Conservation (phyloP, 2,888 invertebrate species). For the Morpho helenor region DNA sequence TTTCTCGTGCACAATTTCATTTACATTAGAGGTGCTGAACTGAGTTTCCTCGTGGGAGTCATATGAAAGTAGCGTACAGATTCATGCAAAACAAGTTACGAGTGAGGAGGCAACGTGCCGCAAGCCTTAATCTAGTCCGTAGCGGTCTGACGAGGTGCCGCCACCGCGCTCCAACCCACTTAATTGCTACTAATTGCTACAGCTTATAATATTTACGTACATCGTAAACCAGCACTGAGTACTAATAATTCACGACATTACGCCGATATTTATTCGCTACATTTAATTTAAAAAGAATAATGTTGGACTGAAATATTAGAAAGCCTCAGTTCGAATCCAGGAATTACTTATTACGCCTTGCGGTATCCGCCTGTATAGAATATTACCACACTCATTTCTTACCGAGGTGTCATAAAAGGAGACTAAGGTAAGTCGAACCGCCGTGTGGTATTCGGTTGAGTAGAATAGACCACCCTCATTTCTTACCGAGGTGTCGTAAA, state of each 20-base stretch:
- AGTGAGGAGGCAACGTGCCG: slow-evolving; percentile 56
- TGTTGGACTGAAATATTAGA: neutral
- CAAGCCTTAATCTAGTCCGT: slow-evolving; percentile 66
- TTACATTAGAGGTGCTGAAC: slow-evolving; percentile 75
- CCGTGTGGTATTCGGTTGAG: too few relatives aligned
- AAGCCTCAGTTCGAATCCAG: neutral
- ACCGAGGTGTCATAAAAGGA: too few relatives aligned
- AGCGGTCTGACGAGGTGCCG: slow-evolving; percentile 47
- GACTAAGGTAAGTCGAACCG: too few relatives aligned
- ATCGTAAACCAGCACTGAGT: slow-evolving; percentile 60
- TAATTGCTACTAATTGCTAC: slow-evolving; percentile 74
- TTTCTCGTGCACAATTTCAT: slow-evolving; percentile 76
- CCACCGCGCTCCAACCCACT: slow-evolving; percentile 58
- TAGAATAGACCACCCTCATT: too few relatives aligned
- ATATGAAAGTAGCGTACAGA: slow-evolving; percentile 69
- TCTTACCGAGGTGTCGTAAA: too few relatives aligned
- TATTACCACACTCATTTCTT: too few relatives aligned
- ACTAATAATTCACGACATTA: slow-evolving; percentile 54
- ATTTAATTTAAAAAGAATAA: neutral
- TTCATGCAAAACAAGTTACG: slow-evolving; percentile 74
- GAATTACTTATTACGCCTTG: neutral
- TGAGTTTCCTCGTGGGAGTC: slow-evolving; percentile 62
- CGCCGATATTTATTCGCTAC: slow-evolving; percentile 31
- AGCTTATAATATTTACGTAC: slow-evolving; percentile 61
- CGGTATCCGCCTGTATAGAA: too few relatives aligned